phyloP scores from a whole-genome alignment of 37 sponge, comb jelly and placozoan species.

The Spongia lamella region DNA sequence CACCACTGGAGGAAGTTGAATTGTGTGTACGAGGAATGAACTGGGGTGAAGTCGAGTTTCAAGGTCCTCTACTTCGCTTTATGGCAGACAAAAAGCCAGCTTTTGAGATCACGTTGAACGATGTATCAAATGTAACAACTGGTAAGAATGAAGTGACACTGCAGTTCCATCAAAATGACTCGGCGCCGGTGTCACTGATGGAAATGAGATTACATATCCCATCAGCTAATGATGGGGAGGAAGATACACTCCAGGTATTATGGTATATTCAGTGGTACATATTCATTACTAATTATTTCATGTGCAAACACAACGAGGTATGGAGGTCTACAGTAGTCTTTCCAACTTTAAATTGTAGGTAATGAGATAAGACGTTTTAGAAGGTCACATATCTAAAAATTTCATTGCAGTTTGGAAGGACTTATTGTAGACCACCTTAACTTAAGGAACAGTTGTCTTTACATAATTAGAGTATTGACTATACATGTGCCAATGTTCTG shows the following conservation, averaged over 20 bases:
- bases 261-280: neutral
- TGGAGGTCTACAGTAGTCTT: no score
- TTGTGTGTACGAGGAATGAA: constrained; percentile 95
- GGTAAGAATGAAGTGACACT: constrained; percentile 97
- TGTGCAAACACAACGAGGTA: no score
- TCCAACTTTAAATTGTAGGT: no score
- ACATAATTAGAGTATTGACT: no score
- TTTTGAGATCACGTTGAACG: constrained; percentile 90
- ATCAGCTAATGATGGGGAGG: constrained; percentile 20
- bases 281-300: no score
- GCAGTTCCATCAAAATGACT: constrained; percentile 95
- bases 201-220: constrained; percentile 99
- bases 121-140: constrained; percentile 84
- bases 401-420: no score
- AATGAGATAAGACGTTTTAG: no score
- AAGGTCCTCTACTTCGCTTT: constrained; percentile 85
- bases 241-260: constrained; percentile 12
- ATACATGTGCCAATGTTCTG: no score
- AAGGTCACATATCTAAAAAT: no score
- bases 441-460: no score
- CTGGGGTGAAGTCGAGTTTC: constrained; percentile 90
- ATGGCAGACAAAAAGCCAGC: constrained; percentile 82
- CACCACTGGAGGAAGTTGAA: constrained; percentile 74
- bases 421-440: no score
- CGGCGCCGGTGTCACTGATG: constrained; percentile 80